A percentile compares a stretch with the other conserved stretches of the same genome.
Conservation (phyloP, 2,113 vertebrate species). For the Perca fluviatilis region DNA sequence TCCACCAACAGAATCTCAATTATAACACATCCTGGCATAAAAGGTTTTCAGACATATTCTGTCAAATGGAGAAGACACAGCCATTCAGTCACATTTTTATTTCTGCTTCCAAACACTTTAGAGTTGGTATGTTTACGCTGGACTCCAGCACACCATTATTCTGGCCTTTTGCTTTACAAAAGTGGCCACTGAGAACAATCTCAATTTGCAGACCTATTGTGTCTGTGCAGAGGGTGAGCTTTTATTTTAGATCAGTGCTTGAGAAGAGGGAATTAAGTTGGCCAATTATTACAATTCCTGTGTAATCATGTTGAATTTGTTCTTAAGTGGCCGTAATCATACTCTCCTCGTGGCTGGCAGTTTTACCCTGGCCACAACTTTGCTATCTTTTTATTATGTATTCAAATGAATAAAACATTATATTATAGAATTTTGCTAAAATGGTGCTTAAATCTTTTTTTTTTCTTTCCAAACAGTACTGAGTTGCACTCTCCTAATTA, state of each 20-base stretch:
- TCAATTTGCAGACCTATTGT: conserved; percentile 43
- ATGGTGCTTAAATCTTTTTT: conserved; percentile 47
- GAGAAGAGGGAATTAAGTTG: conserved; percentile 16
- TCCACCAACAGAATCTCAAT: conserved; percentile 12
- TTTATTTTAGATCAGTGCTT: conserved; percentile 20
- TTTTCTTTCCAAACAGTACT: conserved; percentile 3
- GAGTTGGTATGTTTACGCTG: conserved; percentile 3
- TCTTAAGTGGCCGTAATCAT: conserved; percentile 42
- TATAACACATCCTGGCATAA: conserved; percentile 5
- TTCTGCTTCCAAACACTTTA: conserved; percentile 15
- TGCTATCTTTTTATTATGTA: conserved; percentile 38
- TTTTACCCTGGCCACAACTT: conserved; percentile 25
- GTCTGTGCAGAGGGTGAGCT: conserved; percentile 26
- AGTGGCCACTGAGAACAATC: conserved; percentile 43
- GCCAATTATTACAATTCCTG: conserved; percentile 36
- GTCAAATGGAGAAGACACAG: conserved; percentile 10
- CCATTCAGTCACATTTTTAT: not conserved
- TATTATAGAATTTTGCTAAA: conserved; percentile 49
- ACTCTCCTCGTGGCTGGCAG: not conserved
- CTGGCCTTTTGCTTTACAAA: conserved; percentile 28
- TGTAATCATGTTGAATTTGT: conserved; percentile 43
- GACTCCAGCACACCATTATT: conserved; percentile 13
- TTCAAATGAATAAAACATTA: conserved; percentile 58
- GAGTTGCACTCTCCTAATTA: conserved; percentile 48
- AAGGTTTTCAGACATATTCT: conserved; percentile 28